Base-by-base conservation (phyloP, 1,140 invertebrate species). In the Drosophila melanica region DNA sequence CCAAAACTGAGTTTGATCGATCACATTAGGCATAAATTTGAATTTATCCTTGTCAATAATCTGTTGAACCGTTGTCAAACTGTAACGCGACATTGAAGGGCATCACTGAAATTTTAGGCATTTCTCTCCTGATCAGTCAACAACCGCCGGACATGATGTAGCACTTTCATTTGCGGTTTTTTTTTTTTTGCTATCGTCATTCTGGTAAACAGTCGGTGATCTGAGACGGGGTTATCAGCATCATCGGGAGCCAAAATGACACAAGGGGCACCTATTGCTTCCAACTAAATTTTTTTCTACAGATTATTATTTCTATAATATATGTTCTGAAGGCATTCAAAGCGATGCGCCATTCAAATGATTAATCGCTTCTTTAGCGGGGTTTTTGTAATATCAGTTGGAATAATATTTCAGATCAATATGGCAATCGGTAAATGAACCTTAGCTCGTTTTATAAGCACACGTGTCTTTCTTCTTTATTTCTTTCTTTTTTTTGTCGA, bases 311-410 rank as follows among this genome's bases (percentile, higher is more conserved):
- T 27, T 14, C 14, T 37, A 57, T 14, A 27, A 33, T 12, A 47
- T 20, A 23, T 20, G 10, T 45, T 10, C 0, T 37, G 12, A 60
- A n/a, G 6, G 10, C 18, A 41, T 37, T 16, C n/a, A 18, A 42
- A 33, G 37, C 9, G 48, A 58, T 65, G 50, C 79, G 79, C 60
- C 70, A 69, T 71, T 77, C n/a, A 45, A 75, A 35, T 86, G 68
- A 81, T 54, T 75, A 23, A 71, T 68, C 66, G 66, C 7, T 27
- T 59, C 8, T 14, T 14, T 41, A 10, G 12, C 7, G 16, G n/a
- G 1, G 16, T 7, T 20, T n/a, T 20, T 18, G 10, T 4, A 20
- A 45, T 45, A 45, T 39, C n/a, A 4, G 20, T 3, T 23, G 12
- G 18, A 55, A 16, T 20, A 20, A 55, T 20, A 35, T 35, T 63